phyloP scores from a whole-genome alignment of 2,113 vertebrate genomes.

The Mola mola region DNA sequence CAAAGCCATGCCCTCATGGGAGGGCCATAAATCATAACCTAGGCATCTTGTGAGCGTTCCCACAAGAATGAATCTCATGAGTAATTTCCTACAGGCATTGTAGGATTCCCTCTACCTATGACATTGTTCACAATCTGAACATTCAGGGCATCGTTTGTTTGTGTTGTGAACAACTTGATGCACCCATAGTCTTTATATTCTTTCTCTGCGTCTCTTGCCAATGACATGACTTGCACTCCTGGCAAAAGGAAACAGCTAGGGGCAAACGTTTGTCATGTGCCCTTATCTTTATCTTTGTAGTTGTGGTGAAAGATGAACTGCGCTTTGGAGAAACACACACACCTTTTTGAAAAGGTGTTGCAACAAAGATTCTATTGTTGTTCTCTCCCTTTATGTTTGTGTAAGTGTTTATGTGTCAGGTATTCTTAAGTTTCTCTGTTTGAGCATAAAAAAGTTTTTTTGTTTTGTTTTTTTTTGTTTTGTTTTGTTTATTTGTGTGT shows the following conservation, averaged over 20 bases:
- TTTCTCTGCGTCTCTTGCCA: constrained; percentile 12
- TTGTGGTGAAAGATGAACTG: constrained; percentile 63
- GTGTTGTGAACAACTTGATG: constrained; percentile 41
- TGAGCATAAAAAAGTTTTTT: constrained; percentile 5
- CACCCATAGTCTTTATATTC: background rate
- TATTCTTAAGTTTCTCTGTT: constrained; percentile 23
- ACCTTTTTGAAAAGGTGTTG: constrained; percentile 35
- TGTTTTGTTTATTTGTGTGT: background rate
- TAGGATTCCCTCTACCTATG: constrained; percentile 48
- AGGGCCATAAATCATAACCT: constrained; percentile 70
- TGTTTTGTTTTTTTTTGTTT: too few species aligned
- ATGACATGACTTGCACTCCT: constrained; percentile 42
- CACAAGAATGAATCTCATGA: constrained; percentile 7
- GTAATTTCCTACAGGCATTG: constrained; percentile 56
- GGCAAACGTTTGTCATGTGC: constrained; percentile 49
- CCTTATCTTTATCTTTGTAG: too few species aligned
- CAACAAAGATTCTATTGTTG: constrained; percentile 67
- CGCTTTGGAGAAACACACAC: constrained; percentile 51
- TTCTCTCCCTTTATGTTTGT: constrained; percentile 50
- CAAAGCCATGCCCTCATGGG: constrained; percentile 51
- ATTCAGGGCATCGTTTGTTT: constrained; percentile 53
- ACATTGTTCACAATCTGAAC: constrained; percentile 61
- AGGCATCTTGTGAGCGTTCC: constrained; percentile 48
- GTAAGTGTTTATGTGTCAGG: constrained; percentile 11
- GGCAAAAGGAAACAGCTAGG: constrained; percentile 14